These are phyloP conservation scores for Pogonocherus hispidulus DNA, from an alignment of 2,888 invertebrate genomes.

Conservation along the genomic window DNA sequence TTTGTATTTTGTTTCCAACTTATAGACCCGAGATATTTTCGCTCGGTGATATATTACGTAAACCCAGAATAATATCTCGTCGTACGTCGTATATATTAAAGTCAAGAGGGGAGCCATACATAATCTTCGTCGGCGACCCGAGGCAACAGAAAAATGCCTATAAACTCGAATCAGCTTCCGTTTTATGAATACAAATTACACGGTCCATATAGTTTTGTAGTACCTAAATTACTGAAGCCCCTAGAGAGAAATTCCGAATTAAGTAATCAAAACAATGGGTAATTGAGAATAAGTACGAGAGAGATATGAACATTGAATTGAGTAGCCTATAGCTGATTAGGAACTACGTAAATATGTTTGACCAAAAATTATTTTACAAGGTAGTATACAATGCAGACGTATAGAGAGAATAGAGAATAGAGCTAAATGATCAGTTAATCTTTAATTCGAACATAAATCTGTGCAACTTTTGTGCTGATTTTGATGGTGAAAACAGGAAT, in stretches of 20 bases:
- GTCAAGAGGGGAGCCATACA: slow-evolving; percentile 21
- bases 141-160: slow-evolving; percentile 22
- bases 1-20: slow-evolving; percentile 6
- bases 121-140: slow-evolving; percentile 21
- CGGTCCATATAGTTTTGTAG: neutral
- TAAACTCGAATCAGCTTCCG: slow-evolving; percentile 7
- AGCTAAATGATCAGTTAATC: no score
- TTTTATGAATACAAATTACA: slow-evolving; percentile 23
- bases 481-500: no score
- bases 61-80: slow-evolving; percentile 21
- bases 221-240: neutral
- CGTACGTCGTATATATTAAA: slow-evolving; percentile 29
- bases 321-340: no score
- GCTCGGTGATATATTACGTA: slow-evolving; percentile 14
- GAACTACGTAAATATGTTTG: no score
- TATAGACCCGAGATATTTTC: neutral
- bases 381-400: no score
- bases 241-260: neutral
- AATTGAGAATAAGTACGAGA: neutral
- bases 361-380: no score
- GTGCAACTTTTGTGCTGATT: no score
- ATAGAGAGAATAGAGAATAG: no score
- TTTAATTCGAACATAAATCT: no score
- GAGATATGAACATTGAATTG: no score
- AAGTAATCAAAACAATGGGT: neutral